Evolutionary conservation across 35 echinoderm and acorn worm genomes (phyloP).

Genomic region (Lytechinus variegatus): DNA sequence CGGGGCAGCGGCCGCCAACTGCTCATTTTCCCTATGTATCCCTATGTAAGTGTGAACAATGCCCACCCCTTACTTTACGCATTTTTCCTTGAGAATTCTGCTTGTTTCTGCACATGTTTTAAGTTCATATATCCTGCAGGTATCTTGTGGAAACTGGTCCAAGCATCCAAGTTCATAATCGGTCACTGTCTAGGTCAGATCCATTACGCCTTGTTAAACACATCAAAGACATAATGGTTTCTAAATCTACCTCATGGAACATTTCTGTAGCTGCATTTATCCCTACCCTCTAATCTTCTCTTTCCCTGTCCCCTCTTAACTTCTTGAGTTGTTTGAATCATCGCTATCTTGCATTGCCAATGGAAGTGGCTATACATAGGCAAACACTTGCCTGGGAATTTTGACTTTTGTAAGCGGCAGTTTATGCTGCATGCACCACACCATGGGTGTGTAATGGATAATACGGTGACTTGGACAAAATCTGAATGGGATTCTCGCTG

Average conservation of each 20-base stretch:
- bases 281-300: background rate
- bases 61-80: too few species aligned
- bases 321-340: background rate
- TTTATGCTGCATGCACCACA: background rate
- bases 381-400: background rate
- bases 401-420: background rate
- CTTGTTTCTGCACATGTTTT: too few species aligned
- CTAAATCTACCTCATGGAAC: background rate
- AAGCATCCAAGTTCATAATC: background rate
- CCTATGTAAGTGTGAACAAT: too few species aligned
- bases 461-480: background rate
- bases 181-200: background rate
- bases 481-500: background rate
- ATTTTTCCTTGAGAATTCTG: too few species aligned
- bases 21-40: too few species aligned
- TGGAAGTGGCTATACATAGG: background rate
- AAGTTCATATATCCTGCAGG: background rate
- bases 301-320: background rate
- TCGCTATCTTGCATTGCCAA: background rate
- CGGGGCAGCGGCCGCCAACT: too few species aligned
- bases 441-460: background rate
- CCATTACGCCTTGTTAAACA: background rate
- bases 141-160: background rate
- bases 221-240: background rate
- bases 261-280: background rate